Conservation (phyloP, 2,888 invertebrate genomes). For the Heliconius ismenius region DNA sequence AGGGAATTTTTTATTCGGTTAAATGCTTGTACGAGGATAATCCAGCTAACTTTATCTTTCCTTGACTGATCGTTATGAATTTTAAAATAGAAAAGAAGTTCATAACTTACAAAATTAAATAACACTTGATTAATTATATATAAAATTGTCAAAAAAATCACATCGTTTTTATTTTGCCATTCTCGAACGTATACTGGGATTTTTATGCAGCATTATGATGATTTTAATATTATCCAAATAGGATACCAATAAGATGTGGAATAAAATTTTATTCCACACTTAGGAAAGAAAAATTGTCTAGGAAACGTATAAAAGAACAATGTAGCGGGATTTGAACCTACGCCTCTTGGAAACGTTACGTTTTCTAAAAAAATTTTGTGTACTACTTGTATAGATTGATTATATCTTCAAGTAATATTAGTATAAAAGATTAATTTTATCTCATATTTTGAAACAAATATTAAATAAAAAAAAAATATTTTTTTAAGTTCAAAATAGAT, state of each 20-base stretch:
- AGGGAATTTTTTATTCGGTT: conserved; percentile 62
- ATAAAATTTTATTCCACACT: no score
- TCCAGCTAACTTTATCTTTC: conserved; percentile 67
- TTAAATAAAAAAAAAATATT: neutral
- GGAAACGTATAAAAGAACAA: no score
- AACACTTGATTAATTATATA: neutral
- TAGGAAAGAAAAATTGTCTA: no score
- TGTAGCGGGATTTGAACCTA: no score
- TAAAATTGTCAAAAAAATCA: neutral
- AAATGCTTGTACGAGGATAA: conserved; percentile 70
- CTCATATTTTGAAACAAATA: neutral
- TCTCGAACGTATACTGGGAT: neutral
- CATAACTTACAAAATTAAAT: neutral
- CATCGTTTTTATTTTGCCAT: neutral
- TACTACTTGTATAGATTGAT: no score
- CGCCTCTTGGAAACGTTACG: no score
- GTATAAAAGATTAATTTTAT: neutral
- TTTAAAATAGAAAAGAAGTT: conserved; percentile 5
- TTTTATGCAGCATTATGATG: neutral
- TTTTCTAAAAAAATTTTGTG: no score
- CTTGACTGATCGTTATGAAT: conserved; percentile 48
- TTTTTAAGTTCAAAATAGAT: neutral
- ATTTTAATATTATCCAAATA: neutral
- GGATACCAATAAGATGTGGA: no score
- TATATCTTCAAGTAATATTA: no score